Evolutionary conservation across 2,888 invertebrate genomes (phyloP).

Genomic region (Lithophane socia): DNA sequence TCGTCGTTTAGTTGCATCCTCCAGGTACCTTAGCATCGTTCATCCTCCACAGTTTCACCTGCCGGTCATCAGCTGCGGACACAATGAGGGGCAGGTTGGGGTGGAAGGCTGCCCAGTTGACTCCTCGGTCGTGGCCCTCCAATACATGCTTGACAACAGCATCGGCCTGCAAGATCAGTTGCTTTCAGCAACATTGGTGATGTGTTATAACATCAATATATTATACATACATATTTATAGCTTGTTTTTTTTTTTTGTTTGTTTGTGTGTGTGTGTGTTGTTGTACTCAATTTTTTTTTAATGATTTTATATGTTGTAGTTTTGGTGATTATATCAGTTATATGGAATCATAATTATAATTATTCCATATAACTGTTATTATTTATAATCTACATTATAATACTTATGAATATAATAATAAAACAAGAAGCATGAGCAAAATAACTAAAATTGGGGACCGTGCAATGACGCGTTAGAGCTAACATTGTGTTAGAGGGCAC

Average conservation of each 20-base stretch:
- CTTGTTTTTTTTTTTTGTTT: not conserved
- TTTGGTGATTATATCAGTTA: not conserved
- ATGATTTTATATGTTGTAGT: too few species aligned
- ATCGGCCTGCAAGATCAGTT: slow-evolving; percentile 92
- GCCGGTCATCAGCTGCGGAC: slow-evolving; percentile 99
- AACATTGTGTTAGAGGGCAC: not conserved
- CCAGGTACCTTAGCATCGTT: slow-evolving; percentile 95
- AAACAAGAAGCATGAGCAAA: slow-evolving; percentile 9
- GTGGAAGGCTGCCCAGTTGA: slow-evolving; percentile 99
- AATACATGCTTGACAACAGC: slow-evolving; percentile 97
- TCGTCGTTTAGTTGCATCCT: slow-evolving; percentile 8
- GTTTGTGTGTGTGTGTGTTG: not conserved
- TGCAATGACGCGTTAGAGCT: not conserved
- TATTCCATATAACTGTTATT: not conserved
- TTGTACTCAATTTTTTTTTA: not conserved
- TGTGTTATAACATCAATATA: slow-evolving; percentile 68
- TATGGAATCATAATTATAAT: not conserved
- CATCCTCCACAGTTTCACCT: slow-evolving; percentile 99
- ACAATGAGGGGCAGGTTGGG: slow-evolving; percentile 98
- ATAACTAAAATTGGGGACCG: not conserved
- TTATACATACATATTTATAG: slow-evolving; percentile 64
- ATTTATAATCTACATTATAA: not conserved
- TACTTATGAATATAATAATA: not conserved
- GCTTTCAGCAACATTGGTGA: slow-evolving; percentile 69
- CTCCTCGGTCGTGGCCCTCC: slow-evolving; percentile 98